Base-by-base conservation (phyloP, 2,797 vertebrate species). In the Furcifer pardalis region DNA sequence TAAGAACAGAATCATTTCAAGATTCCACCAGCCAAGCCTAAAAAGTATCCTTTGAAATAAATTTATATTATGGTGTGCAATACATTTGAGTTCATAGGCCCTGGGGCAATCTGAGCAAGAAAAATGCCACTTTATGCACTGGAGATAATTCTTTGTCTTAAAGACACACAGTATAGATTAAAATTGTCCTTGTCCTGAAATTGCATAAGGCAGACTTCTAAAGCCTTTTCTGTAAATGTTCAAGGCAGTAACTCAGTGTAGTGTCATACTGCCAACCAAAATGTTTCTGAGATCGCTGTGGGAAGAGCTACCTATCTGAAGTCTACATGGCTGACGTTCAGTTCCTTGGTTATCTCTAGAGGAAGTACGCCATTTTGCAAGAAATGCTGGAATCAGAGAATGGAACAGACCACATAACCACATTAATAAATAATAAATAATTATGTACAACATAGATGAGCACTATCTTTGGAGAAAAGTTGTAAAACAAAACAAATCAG, bases 31-130 rank as follows among this genome's bases (percentile, higher is more conserved):
- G 80, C 7, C 82, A 40, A 84, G 77, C n/a, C 23, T 0, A 59
- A 89, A 63, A 87, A 86, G 2, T 0, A 84, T 35, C 2, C 30
- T 79, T 71, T 78, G 2, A 91, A 91, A 89, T 32, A 85, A 87
- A 92, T 1, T 25, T 19, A 73, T 69, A 27, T 56, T 85, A 74
- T 73, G 75, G 4, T 1, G 86, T 82, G 46, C 52, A 74, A 1
- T 27, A 66, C 3, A 44, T 82, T 66, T 21, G 84, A 86, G 52
- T 84, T 49, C 63, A 23, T 32, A 81, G 69, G 75, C 10, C 5
- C 4, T 27, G 25, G 4, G 84, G n/a, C 32, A 90, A 89, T 35
- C 1, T 77, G 42, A 77, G 74, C 65, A 12, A 56, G 84, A 49
- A 77, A 84, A 1, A 69, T 44, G 52, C 0, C 0, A 25, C 1